phyloP scores from a whole-genome alignment of 2,113 vertebrate species.

The Podarcis raffonei region DNA sequence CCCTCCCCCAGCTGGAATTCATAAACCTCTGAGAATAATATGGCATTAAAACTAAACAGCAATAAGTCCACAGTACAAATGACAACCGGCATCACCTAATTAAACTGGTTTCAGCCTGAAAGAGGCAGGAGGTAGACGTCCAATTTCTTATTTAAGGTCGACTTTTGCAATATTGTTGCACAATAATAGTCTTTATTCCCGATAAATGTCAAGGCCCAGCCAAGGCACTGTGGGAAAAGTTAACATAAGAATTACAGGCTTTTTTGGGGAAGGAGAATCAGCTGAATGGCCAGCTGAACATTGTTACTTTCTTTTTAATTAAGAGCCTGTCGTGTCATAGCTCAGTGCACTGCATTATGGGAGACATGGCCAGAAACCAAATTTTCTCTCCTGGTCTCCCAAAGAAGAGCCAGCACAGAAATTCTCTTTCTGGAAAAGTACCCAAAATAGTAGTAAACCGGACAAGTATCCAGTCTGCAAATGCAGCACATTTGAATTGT shows the following conservation, averaged over 20 bases:
- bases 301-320: conserved; percentile 20
- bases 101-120: conserved; percentile 26
- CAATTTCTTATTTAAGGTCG: conserved; percentile 7
- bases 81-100: not conserved
- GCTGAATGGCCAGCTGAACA: not conserved
- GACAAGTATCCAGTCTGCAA: not conserved
- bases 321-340: conserved; percentile 7
- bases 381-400: not conserved
- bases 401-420: not conserved
- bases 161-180: conserved; percentile 23
- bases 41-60: not conserved
- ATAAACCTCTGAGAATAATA: not conserved
- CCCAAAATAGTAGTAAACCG: not conserved
- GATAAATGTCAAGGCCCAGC: conserved; percentile 25
- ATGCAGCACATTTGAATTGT: no score
- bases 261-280: conserved; percentile 26
- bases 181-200: conserved; percentile 7
- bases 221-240: conserved; percentile 25
- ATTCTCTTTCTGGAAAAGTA: not conserved
- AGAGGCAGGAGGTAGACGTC: not conserved
- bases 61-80: not conserved
- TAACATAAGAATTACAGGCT: conserved; percentile 1
- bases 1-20: not conserved
- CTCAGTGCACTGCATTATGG: not conserved
- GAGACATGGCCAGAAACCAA: conserved; percentile 2